Base-by-base conservation (phyloP, 1,140 invertebrate species). In the Listronotus bonariensis region DNA sequence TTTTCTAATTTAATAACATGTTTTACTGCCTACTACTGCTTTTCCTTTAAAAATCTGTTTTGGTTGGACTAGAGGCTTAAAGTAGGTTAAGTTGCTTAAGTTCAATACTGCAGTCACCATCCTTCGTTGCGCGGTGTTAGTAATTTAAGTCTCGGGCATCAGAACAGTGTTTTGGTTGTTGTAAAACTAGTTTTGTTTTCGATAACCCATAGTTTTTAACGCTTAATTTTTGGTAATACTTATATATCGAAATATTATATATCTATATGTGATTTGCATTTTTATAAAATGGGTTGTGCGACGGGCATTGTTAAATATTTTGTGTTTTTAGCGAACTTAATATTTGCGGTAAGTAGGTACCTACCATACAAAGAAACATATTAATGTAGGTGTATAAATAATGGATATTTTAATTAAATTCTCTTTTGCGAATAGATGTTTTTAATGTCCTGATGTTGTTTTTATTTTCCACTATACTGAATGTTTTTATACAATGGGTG, bases 261-360 rank as follows among this genome's bases (percentile, higher is more conserved):
- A 17, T 42, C 6, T n/a, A 17, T 42, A 42, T 42, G 12, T n/a
- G 12, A 42, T 17, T 17, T 55, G 52, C 46, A n/a, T 26, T 31
- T 55, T 32, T 17, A n/a, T 26, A 74, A 66, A 40, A 76, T 76
- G 74, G 74, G 74, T 57, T 76, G 73, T 71, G 73, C 72, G 10
- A 76, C 70, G n/a, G 69, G 69, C 51, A 54, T 75, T 14, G 72
- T 76, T 6, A 76, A 76, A 66, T 76, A 76, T 57, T 51, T 75
- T 46, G 74, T 76, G 32, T 76, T 76, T 56, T 36, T 76, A 8
- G 73, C 73, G 52, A 76, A 76, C 64, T 51, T 76, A 7, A 49
- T 76, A 9, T 76, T 76, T 65, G 74, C 69, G 55, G 74, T 76
- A 64, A 72, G 74, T 73, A 20, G 11, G 2, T 36, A 36, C 32